A percentile compares a stretch with the other conserved stretches of the same genome.
Conservation (phyloP, 2,113 vertebrate species). For the Trematocara marginatum region DNA sequence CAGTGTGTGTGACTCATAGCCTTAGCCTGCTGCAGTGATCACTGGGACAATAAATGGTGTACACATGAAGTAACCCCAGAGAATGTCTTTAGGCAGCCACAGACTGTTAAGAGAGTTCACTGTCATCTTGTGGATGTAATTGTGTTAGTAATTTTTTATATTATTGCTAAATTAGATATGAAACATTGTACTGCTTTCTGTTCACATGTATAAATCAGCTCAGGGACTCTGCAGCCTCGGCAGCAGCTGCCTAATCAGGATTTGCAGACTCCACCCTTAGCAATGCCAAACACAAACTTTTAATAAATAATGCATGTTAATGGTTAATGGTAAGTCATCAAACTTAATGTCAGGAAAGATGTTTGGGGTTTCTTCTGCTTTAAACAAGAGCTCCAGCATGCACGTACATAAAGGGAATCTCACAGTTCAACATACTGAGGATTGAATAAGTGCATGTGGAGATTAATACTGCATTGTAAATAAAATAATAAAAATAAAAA, state of each 20-base stretch:
- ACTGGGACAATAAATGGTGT: neutral
- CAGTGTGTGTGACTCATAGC: neutral
- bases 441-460: neutral
- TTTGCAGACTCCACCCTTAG: neutral
- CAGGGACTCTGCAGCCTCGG: neutral
- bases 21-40: neutral
- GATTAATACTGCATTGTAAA: neutral
- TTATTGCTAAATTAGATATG: neutral
- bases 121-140: neutral
- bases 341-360: neutral
- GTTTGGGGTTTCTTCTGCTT: neutral
- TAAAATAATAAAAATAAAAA: fast-evolving
- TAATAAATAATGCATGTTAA: neutral
- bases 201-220: neutral
- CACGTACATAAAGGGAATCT: neutral
- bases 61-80: neutral
- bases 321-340: neutral
- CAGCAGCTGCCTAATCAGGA: neutral
- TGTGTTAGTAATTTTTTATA: neutral
- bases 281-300: neutral
- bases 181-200: neutral
- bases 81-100: neutral
- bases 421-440: neutral
- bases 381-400: neutral
- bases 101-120: neutral